Conservation (phyloP, 2,797 vertebrate genomes). For the Dermochelys coriacea region DNA sequence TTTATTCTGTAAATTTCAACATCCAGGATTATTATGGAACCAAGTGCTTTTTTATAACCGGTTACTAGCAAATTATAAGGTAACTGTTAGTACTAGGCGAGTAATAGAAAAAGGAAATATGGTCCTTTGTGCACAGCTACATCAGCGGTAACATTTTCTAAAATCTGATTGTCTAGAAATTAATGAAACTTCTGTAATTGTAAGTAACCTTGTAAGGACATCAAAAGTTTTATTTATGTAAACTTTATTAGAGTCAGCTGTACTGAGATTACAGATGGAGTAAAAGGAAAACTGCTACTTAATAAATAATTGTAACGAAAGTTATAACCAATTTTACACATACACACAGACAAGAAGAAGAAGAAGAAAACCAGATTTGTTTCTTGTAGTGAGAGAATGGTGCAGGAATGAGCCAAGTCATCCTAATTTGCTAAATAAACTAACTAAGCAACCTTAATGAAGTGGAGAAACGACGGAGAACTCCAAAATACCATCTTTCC, state of each 20-base stretch:
- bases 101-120: background rate
- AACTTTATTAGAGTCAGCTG: background rate
- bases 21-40: background rate
- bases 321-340: background rate
- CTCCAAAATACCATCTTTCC: background rate
- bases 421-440: background rate
- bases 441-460: background rate
- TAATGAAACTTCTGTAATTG: background rate
- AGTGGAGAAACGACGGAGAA: background rate
- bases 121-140: background rate
- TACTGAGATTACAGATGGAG: background rate
- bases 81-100: background rate
- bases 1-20: background rate
- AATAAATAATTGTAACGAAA: background rate
- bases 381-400: background rate
- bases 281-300: background rate
- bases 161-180: background rate
- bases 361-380: background rate
- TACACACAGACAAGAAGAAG: background rate
- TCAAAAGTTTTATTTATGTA: background rate
- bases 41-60: background rate
- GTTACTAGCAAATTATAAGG: too few species aligned
- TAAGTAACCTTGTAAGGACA: background rate
- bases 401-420: background rate
- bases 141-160: background rate